These are phyloP conservation scores for Pararge aegeria DNA, from an alignment of 1,140 invertebrate species.

Conservation along the genomic window DNA sequence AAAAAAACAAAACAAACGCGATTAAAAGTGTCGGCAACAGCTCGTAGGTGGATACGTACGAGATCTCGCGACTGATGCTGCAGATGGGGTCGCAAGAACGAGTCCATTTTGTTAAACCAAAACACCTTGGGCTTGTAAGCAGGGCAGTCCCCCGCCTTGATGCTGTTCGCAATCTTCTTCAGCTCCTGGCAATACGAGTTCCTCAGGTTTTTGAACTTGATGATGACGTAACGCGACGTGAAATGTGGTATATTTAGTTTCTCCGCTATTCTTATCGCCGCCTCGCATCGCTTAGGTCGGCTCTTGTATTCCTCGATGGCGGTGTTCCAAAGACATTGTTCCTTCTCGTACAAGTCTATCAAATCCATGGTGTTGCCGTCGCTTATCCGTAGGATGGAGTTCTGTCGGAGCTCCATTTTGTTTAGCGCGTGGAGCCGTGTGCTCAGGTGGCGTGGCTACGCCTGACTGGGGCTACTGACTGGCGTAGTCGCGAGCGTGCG, in stretches of 20 bases:
- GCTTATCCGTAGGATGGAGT: slow-evolving; percentile 42
- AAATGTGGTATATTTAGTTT: slow-evolving; percentile 47
- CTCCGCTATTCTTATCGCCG: slow-evolving; percentile 39
- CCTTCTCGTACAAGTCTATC: slow-evolving; percentile 45
- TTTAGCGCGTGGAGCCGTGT: slow-evolving; percentile 9
- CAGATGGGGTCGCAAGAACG: slow-evolving; percentile 36
- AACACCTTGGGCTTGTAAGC: slow-evolving; percentile 40
- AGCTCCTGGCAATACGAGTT: slow-evolving; percentile 59
- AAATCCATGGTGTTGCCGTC: slow-evolving; percentile 46
- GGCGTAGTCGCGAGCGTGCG: not conserved
- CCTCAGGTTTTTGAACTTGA: slow-evolving; percentile 61
- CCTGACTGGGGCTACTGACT: slow-evolving; percentile 26
- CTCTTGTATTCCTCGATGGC: slow-evolving; percentile 40
- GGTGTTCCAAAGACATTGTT: slow-evolving; percentile 58
- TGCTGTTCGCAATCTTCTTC: slow-evolving; percentile 45
- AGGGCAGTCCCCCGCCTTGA: not conserved
- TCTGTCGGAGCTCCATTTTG: slow-evolving; percentile 3
- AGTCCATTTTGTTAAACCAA: slow-evolving; percentile 50
- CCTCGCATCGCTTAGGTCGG: slow-evolving; percentile 35
- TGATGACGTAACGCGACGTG: slow-evolving; percentile 41
- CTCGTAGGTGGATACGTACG: not conserved
- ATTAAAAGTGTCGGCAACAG: too few relatives aligned
- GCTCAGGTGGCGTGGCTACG: slow-evolving; percentile 33
- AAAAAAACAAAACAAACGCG: too few relatives aligned
- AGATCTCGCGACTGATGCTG: not conserved